Evolutionary conservation across 1,140 invertebrate genomes (phyloP).

Genomic region (Solenopsis invicta): DNA sequence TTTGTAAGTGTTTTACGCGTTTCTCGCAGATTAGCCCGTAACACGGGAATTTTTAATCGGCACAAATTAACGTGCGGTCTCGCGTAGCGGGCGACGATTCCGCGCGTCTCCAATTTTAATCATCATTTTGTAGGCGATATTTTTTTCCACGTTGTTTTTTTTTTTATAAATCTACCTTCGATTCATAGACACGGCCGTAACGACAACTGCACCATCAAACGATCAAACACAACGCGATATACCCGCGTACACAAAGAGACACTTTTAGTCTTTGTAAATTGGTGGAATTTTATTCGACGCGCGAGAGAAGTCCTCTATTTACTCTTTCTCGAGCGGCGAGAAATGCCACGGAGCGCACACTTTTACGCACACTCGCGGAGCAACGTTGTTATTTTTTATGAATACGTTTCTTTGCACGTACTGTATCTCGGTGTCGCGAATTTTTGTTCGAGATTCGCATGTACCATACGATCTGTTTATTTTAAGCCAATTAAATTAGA

Average conservation of each 20-base stretch:
- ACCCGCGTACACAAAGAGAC: no score
- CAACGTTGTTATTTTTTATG: slow-evolving; percentile 60
- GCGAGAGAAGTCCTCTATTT: neutral
- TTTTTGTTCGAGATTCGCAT: slow-evolving; percentile 58
- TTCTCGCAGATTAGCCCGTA: slow-evolving; percentile 3
- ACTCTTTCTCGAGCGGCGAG: neutral
- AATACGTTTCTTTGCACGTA: slow-evolving; percentile 29
- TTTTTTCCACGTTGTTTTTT: slow-evolving; percentile 40
- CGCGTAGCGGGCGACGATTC: neutral
- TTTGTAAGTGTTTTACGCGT: slow-evolving; percentile 32
- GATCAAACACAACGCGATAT: neutral
- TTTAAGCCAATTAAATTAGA: slow-evolving; percentile 69
- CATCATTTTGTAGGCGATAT: slow-evolving; percentile 61
- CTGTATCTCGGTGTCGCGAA: slow-evolving; percentile 2
- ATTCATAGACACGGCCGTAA: neutral
- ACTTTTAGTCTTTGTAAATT: neutral
- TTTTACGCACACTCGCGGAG: slow-evolving; percentile 16
- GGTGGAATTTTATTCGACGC: slow-evolving; percentile 16
- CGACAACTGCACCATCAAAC: neutral
- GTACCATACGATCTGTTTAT: slow-evolving; percentile 52
- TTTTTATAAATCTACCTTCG: slow-evolving; percentile 35
- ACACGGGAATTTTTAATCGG: neutral
- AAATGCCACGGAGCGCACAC: slow-evolving; percentile 9
- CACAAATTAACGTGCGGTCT: neutral
- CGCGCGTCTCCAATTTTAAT: slow-evolving; percentile 58